Evolutionary conservation across 2,113 vertebrate species (phyloP), one percentile per base, ranked within the genome.

Genomic region (Mystacornis crossleyi): DNA sequence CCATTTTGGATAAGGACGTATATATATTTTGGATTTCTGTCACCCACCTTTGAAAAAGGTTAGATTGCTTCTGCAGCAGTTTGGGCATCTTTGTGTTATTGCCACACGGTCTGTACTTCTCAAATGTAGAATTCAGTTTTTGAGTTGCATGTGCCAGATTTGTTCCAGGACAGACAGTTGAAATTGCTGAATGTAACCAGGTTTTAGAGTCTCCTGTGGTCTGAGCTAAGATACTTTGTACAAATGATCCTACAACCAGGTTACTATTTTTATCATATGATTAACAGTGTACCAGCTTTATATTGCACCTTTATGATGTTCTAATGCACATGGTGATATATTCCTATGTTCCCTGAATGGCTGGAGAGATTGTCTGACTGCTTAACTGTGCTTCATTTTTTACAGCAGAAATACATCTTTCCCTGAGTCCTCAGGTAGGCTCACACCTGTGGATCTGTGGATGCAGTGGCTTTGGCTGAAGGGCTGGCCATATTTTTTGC

Each of bases 151-250:
- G 15, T 85, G 79, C 21, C 58, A 45, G n/a, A 47, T 87, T 64
- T 81, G 18, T 90, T 87, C 23, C 18, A 20, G 8, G 4, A 3
- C 57, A 18, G 26, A 14, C 9, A 29, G 4, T 3, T 70, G 33
- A 18, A 12, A 61, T 62, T 69, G 89, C 21, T 57, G 65, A 66
- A 72, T 91, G 26, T 91, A 86, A 90, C 60, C 55, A 72, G 60
- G 80, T 93, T 80, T 80, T 54, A 84, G 26, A 66, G 36, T 58
- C 38, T 64, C 21, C 73, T 24, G 71, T 81, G 67, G 53, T 86
- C 86, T 92, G 91, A 96, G 43, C 12, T 71, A 60, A 74, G 67
- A 28, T 95, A 54, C 87, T 96, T 95, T 65, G 81, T 79, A 80
- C 38, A 93, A 72, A 79, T 93, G 40, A 93, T 82, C 77, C 85